Base-by-base conservation (phyloP, 2,888 invertebrate genomes). In the Oxycera nigricornis region DNA sequence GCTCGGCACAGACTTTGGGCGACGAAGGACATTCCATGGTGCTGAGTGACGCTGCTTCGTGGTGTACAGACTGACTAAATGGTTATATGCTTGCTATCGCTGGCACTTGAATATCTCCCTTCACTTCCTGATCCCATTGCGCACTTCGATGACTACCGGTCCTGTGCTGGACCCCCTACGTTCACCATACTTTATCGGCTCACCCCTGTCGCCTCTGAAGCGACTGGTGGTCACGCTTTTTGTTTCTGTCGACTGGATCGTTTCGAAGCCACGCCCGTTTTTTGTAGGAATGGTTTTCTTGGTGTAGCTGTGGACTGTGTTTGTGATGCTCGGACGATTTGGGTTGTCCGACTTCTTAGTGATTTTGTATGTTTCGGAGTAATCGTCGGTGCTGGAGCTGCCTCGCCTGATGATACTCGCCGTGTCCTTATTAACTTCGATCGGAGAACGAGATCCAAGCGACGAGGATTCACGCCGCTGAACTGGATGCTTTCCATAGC, bases 281-380 rank as follows among this genome's bases (percentile, higher is more conserved):
- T 87, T 89, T 0, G 89, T 86, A 14, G 91, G 91, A 62, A 91
- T 85, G 1, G 90, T 88, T 84, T 91, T 91, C 84, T 91, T 91
- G 78, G 89, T 89, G 79, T 90, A 89, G 57, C 89, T 91, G 81
- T 91, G 90, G 17, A 91, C 90, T 0, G 91, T 91, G 80, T 92
- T 91, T 26, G 92, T 92, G 73, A 92, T 87, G 80, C 90, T 90
- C 22, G 92, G 91, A 77, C 91, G 85, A 72, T 88, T 85, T 1
- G 91, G 91, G 82, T 92, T 90, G 74, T 90, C 91, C 7, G 89
- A 89, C 76, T 90, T 88, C 14, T 90, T 90, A 6, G 90, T 89
- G 77, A 91, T 91, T 80, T 91, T 89, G 80, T 90, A 91, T 0
- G 91, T 91, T 83, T 92, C 91, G 1, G 91, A 90, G 82, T 88